Evolutionary conservation across 2,113 vertebrate species (phyloP).

Genomic region (Edolisoma coerulescens): DNA sequence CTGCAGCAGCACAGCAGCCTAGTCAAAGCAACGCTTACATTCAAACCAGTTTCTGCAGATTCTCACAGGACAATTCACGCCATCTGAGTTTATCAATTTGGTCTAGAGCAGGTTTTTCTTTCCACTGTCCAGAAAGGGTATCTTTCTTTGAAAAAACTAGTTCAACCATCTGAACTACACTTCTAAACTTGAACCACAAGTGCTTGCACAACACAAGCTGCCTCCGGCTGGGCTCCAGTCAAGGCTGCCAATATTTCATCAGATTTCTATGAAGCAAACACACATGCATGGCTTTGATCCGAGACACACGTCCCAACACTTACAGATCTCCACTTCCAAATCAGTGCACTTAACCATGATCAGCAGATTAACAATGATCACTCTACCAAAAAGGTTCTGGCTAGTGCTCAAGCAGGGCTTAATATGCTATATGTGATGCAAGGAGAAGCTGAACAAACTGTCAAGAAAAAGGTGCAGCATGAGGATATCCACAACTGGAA

Average conservation of each 20-base stretch:
- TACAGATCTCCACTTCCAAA: background rate
- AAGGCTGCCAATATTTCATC: background rate
- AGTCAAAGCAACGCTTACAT: background rate
- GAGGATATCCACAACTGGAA: background rate
- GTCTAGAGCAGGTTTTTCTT: background rate
- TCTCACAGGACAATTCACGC: background rate
- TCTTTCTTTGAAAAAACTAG: background rate
- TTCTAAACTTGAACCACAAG: background rate
- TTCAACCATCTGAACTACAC: background rate
- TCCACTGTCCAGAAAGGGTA: background rate
- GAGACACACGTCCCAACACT: background rate
- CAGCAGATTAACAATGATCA: background rate
- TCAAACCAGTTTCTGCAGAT: background rate
- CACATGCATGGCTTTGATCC: background rate
- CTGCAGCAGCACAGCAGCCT: rapidly evolving
- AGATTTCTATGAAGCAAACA: background rate
- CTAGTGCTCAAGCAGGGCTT: background rate
- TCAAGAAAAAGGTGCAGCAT: background rate
- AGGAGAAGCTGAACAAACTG: background rate
- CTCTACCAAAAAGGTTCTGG: background rate
- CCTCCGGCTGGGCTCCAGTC: background rate
- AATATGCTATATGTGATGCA: background rate
- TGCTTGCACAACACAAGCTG: background rate
- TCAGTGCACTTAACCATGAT: background rate
- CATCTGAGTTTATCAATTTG: background rate